Evolutionary conservation across 2,113 vertebrate genomes (phyloP), one percentile per base, ranked within the genome.

Genomic region (Dipodomys merriami): DNA sequence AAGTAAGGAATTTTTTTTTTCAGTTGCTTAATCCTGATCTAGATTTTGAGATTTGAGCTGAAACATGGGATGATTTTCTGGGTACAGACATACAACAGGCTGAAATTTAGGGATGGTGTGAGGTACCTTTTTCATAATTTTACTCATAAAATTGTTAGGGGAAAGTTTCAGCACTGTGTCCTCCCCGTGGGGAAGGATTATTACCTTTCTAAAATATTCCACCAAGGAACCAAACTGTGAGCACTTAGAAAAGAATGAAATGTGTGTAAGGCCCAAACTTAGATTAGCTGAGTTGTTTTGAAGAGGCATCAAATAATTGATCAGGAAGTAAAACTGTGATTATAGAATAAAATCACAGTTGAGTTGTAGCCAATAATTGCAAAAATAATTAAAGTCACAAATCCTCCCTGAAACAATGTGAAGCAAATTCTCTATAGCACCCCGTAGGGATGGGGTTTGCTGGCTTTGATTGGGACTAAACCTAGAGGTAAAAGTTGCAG

Each of bases 221-320:
- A 93, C 83, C 77, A 71, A 96, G 91, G 39, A 97, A 79, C 30
- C 7, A 72, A 77, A 60, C 15, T 57, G 81, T 74, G 62, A 96
- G 33, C n/a, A 73, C 65, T 95, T 94, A 88, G 23, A 84, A 95
- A 97, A 94, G 23, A 80, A 64, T 27, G 62, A 57, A 57, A 82
- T 81, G 94, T 92, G 33, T 91, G 64, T 60, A 91, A 96, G 91
- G 76, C 0, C 0, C 53, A 90, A 88, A 93, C 93, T 97, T 96
- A 97, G 92, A 96, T 96, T 95, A 97, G 64, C 84, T 0, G 19
- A 96, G 94, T 96, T 97, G 88, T 97, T 97, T 98, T 97, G 96
- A 97, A 98, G 95, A 97, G 95, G 90, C 96, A 98, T 98, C 97
- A 98, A 96, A 98, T 98, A 98, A 98, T 98, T 97, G 98, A 98